Conservation (phyloP, 1,140 invertebrate genomes). For the Hermatobates lingyangjiaoensis region DNA sequence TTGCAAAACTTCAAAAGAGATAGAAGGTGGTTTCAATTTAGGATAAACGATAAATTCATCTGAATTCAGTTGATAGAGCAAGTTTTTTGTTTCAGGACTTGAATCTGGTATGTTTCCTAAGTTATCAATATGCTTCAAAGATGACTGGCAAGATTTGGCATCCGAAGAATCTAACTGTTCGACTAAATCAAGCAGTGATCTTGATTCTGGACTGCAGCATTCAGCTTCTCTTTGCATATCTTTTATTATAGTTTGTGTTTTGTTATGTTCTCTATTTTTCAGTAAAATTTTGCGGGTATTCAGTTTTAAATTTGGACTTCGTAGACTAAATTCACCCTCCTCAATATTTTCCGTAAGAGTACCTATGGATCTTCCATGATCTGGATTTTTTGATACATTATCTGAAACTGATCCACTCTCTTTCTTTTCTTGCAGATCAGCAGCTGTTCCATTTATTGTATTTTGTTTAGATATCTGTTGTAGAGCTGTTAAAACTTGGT, state of each 20-base stretch:
- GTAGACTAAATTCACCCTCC: not conserved
- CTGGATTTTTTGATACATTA: not conserved
- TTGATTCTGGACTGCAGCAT: not conserved
- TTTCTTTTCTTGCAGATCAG: no score
- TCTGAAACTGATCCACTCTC: not conserved
- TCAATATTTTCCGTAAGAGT: not conserved
- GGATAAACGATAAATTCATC: not conserved
- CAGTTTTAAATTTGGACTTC: not conserved
- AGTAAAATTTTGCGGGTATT: not conserved
- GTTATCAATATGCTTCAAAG: not conserved
- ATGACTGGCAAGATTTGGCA: not conserved
- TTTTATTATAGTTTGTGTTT: not conserved
- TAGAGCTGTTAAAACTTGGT: no score
- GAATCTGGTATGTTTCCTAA: not conserved
- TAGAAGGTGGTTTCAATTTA: not conserved
- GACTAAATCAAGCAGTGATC: not conserved
- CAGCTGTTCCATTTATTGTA: no score
- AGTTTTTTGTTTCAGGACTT: not conserved
- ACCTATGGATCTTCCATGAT: no score
- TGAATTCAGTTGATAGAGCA: not conserved
- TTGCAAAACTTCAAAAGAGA: not conserved
- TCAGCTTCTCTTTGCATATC: not conserved
- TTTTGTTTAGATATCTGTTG: no score
- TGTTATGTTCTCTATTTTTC: not conserved
- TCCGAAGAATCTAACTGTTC: not conserved